Evolutionary conservation across 2,888 invertebrate species (phyloP).

Genomic region (Cephonodes hylas): DNA sequence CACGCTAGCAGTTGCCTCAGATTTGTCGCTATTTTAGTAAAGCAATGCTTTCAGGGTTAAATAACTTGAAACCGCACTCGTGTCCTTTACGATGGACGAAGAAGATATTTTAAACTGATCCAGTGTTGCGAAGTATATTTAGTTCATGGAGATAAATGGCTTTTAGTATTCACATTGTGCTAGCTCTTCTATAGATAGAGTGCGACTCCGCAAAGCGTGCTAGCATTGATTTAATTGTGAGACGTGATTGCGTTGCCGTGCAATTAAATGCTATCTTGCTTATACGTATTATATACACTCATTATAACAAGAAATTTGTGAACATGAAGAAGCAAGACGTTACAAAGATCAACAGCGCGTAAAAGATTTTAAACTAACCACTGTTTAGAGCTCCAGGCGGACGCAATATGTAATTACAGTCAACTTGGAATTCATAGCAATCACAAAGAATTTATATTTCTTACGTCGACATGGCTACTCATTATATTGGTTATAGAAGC

Average conservation of each 20-base stretch:
- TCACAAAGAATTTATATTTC: not conserved
- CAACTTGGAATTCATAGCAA: not conserved
- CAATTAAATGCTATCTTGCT: not conserved
- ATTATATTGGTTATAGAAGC: no score
- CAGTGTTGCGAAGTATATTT: constrained; percentile 49
- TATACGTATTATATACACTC: not conserved
- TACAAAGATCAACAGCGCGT: constrained; percentile 40
- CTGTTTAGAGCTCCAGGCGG: constrained; percentile 21
- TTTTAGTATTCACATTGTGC: constrained; percentile 25
- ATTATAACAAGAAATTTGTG: not conserved
- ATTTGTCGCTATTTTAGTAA: constrained; percentile 64
- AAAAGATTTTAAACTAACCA: constrained; percentile 34
- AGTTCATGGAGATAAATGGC: constrained; percentile 52
- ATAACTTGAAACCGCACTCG: constrained; percentile 61
- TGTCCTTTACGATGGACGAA: constrained; percentile 47
- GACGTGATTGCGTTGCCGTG: not conserved
- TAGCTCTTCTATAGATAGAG: constrained; percentile 29
- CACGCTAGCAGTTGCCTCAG: constrained; percentile 52
- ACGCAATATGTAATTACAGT: constrained; percentile 10
- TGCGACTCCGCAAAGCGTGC: not conserved
- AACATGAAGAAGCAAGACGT: constrained; percentile 21
- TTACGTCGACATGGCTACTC: not conserved
- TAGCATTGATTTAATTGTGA: constrained; percentile 2
- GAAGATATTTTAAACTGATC: constrained; percentile 51
- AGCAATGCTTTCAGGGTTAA: constrained; percentile 73